These are phyloP conservation scores for Drosophila albomicans DNA, from an alignment of 1,140 invertebrate genomes.

Conservation along the genomic window DNA sequence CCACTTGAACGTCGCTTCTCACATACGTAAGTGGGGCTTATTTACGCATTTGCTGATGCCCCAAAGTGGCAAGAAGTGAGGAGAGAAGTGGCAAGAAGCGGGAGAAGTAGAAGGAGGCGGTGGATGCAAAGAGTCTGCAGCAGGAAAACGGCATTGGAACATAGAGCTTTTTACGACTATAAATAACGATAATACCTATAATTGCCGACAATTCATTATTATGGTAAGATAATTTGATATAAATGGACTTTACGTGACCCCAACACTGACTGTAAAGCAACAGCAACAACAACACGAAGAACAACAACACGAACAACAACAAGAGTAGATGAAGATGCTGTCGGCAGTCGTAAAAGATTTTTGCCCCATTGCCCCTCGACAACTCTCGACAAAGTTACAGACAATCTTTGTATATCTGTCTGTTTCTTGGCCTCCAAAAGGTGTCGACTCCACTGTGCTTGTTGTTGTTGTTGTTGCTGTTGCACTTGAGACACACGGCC, in stretches of 20 bases:
- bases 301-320: conserved; percentile 5
- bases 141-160: conserved; percentile 47
- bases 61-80: background rate
- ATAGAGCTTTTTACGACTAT: conserved; percentile 75
- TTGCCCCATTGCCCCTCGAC: conserved; percentile 16
- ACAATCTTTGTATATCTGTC: background rate
- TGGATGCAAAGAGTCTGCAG: conserved; percentile 56
- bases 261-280: conserved; percentile 52
- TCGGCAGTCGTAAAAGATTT: conserved; percentile 48
- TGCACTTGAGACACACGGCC: conserved; percentile 23
- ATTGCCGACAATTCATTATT: conserved; percentile 84
- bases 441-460: conserved; percentile 31
- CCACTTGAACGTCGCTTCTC: conserved; percentile 29
- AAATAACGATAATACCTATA: conserved; percentile 85
- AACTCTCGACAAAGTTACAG: conserved; percentile 8
- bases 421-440: conserved; percentile 26
- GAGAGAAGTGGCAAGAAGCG: background rate
- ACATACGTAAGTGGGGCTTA: conserved; percentile 47
- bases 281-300: conserved; percentile 16
- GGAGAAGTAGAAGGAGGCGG: background rate
- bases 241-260: conserved; percentile 84
- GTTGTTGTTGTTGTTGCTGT: conserved; percentile 4
- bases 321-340: conserved; percentile 49
- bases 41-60: conserved; percentile 43
- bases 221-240: conserved; percentile 84